Base-by-base conservation (phyloP, 1,140 invertebrate genomes). In the Rhizoglyphus robini region DNA sequence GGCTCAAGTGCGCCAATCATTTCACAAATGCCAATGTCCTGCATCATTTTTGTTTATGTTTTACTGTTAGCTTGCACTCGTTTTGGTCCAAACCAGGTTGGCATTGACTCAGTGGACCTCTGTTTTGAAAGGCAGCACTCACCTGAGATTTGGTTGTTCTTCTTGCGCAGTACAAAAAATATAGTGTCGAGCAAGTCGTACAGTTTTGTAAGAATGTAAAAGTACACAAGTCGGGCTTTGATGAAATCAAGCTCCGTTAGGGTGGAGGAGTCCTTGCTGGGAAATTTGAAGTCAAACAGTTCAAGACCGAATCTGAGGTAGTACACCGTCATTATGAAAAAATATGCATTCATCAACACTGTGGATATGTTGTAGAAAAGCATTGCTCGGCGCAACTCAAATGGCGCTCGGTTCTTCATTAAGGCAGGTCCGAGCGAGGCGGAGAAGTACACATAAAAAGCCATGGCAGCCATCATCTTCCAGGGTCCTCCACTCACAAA, bases 121-220 rank as follows among this genome's bases (percentile, higher is more conserved):
- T n/a, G n/a, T n/a, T n/a, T n/a, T n/a, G 20, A 34, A 30, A 29
- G 25, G 15, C 3, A 31, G 31, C 8, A 63, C 36, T 60, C 20
- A 70, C 84, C 85, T 11, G 86, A 89, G 59, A 94, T 75, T 75
- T 93, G 89, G 67, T 84, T 84, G 66, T 86, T 84, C 72, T 93
- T 93, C 74, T 92, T 91, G 36, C 89, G 80, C 36, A 93, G 73
- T 65, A 93, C 90, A 70, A 93, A 90, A 79, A 93, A 93, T 69
- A 88, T 81, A 0, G 92, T 96, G 74, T 96, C 93, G 69, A 87
- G 83, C 75, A 97, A 92, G 76, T 97, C 93, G 25, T 96, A 75
- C 27, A 92, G 80, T 77, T 96, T 96, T 31, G 92, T 63, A n/a
- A 71, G 47, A 34, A 66, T 65, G 59, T 70, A 70, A 47, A 46